Base-by-base conservation (phyloP, 2,113 vertebrate genomes). In the Pituophis catenifer region DNA sequence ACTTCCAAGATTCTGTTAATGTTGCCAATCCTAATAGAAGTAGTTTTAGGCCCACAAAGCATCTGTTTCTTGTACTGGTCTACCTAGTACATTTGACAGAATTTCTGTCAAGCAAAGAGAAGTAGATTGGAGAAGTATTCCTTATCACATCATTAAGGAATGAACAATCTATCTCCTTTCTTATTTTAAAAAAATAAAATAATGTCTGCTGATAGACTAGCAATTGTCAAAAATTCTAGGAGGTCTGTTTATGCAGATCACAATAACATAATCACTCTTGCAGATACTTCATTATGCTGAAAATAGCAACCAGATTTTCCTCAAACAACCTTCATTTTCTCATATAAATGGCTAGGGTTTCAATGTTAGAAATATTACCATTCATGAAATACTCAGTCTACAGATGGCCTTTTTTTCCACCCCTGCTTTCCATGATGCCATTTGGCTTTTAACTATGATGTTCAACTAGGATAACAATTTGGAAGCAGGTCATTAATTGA, bases 401-500 rank as follows among this genome's bases (percentile, higher is more conserved):
- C 8, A 50, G 93, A 81, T 65, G 70, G 52, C 52, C 33, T n/a
- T 89, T 26, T 86, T 87, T 48, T 8, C 29, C 88, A 23, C 15
- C 38, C 57, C 38, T 62, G 11, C 88, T 89, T 93, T 93, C 93
- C 90, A 93, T 89, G 65, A 89, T 9, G 81, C 86, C 75, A 94
- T 90, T 92, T 94, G 55, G 58, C 89, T 75, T 92, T 57, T 88
- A 92, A 92, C 91, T 87, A 59, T 54, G 55, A 89, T 92, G 58
- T 92, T 90, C 87, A 38, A 94, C 88, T 89, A 92, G 58, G 81
- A 90, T 17, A 94, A 88, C 50, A 53, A 48, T 92, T 94, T 70
- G 58, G 89, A 90, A 90, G 87, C 81, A 58, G 81, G 75, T 55
- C 88, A 52, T 92, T 90, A 62, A 92, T 48, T 94, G 81, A 92